A percentile compares a stretch with the other conserved stretches of the same genome.
Evolutionary conservation across 1,140 invertebrate species (phyloP).

Genomic region (Pemphigus obesinymphae): DNA sequence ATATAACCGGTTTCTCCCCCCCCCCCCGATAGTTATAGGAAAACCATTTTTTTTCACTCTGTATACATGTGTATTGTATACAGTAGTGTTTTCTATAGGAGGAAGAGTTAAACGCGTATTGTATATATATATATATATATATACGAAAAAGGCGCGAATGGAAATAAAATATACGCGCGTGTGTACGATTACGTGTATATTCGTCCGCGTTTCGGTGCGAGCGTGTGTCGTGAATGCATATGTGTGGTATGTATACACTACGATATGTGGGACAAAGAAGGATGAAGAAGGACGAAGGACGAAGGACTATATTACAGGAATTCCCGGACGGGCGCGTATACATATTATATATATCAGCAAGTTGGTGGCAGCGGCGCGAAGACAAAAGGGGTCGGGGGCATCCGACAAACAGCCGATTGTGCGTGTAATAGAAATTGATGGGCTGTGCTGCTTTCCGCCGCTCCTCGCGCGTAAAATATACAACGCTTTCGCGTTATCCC

Average conservation of each 20-base stretch:
- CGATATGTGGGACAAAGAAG: too few species aligned
- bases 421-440: conserved; percentile 30
- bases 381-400: conserved; percentile 2
- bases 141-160: not conserved
- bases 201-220: too few species aligned
- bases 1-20: too few species aligned
- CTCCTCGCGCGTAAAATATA: not conserved
- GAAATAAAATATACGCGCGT: not conserved
- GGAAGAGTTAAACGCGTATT: too few species aligned
- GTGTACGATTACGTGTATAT: too few species aligned
- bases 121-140: not conserved
- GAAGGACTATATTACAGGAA: too few species aligned
- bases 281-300: too few species aligned
- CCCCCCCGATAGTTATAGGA: too few species aligned
- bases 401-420: conserved; percentile 23
- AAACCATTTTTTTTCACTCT: too few species aligned
- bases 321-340: too few species aligned
- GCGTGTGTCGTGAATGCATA: not conserved
- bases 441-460: not conserved
- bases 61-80: too few species aligned
- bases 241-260: not conserved
- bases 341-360: not conserved
- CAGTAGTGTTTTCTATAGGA: too few species aligned
- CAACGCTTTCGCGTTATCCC: conserved; percentile 8
- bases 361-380: not conserved